Conservation (phyloP, 2,888 invertebrate species). For the Hesperia comma region DNA sequence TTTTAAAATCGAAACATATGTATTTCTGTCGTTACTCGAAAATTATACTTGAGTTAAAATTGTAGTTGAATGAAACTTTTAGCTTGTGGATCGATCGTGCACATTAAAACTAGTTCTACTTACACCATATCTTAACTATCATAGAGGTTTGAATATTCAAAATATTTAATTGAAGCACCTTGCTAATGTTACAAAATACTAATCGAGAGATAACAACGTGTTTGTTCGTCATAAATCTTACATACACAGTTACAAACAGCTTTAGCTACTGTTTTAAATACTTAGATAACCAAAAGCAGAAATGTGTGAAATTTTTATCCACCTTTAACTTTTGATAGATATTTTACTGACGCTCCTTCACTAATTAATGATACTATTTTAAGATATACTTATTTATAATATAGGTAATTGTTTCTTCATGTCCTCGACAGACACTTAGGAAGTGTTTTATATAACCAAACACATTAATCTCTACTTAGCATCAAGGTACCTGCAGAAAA, state of each 20-base stretch:
- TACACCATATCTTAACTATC: background rate
- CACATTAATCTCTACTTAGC: too few relatives aligned
- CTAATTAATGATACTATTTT: too few relatives aligned
- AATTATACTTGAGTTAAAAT: too few relatives aligned
- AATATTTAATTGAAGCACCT: constrained; percentile 35
- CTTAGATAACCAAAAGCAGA: background rate
- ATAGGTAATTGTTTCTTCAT: too few relatives aligned
- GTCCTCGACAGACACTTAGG: too few relatives aligned
- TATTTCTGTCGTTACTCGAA: too few relatives aligned
- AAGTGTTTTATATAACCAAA: too few relatives aligned
- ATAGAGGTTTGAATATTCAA: constrained; percentile 20
- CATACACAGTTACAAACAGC: constrained; percentile 27
- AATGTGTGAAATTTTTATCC: background rate
- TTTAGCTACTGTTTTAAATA: constrained; percentile 33
- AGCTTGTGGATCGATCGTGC: background rate
- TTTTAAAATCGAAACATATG: too few relatives aligned
- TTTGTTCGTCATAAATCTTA: constrained; percentile 32
- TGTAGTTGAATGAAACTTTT: background rate
- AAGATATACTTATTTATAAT: too few relatives aligned
- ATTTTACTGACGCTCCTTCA: too few relatives aligned
- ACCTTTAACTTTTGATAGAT: too few relatives aligned
- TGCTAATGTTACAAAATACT: constrained; percentile 24
- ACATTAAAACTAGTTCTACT: background rate
- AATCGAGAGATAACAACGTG: constrained; percentile 24
- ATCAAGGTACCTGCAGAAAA: too few relatives aligned